Evolutionary conservation across 37 sponge, comb jelly and placozoan genomes (phyloP), one percentile per base, ranked within the genome.

Genomic region (Theonella swinhoei): DNA sequence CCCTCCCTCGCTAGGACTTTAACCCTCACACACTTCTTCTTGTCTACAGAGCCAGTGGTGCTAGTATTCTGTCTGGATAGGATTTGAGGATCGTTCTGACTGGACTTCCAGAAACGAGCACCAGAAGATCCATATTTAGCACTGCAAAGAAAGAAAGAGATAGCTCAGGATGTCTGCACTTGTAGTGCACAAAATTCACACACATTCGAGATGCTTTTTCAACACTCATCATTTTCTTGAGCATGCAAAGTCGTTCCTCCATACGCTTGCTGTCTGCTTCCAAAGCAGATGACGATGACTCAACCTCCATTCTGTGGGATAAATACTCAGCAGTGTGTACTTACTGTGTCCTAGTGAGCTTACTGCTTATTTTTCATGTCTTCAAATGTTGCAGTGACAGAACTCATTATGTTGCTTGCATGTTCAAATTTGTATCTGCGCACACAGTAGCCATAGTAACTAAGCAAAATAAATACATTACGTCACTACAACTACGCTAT

Each of bases 171-270:
- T 26, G 19, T 24, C 26, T 38, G 38, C 3, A 29, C 14, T 7
- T 47, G 54, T 14, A 47, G 11, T 17, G 11, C 7, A 14, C 11
- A 59, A 22, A 25, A 19, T 20, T 0, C 8, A 88, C 90, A 37
- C 39, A 93, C 94, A 79, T 80, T 86, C 94, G 80, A 47, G 77
- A 81, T 23, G 83, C 70, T 63, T 93, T 93, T 42, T 93, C 94
- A 26, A 80, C 84, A 26, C 66, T 77, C 90, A 93, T 89, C 65
- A 86, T 74, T 42, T 79, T 37, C 78, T 82, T 85, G 31, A 93
- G 83, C 29, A 79, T 47, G 28, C 64, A 68, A 39, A 93, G 76
- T 68, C 87, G 58, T 43, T 93, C 84, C 39, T 93, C 94, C 94
- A 93, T 93, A 3, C 73, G 41, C 19, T 58, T 78, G 58, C 87